Percentiles rank a stretch among this genome's conserved stretches.
phyloP scores from a whole-genome alignment of 2,797 vertebrate species.

The Taenioides sp. region DNA sequence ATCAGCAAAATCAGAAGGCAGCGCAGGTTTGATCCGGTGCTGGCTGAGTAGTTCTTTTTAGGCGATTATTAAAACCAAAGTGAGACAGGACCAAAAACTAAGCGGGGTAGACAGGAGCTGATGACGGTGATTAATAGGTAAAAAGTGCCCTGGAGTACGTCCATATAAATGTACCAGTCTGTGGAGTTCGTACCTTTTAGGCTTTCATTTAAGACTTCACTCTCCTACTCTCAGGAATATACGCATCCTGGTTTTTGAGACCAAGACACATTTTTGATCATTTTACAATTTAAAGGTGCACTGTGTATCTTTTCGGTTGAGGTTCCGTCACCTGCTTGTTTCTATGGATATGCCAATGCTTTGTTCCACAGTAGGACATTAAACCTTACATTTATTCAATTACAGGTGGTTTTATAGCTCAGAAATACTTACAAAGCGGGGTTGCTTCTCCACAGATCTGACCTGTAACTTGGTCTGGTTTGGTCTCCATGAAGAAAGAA shows the following conservation, averaged over 20 bases:
- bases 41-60: not conserved
- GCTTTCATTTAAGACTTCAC: conserved; percentile 18
- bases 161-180: conserved; percentile 14
- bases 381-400: no score
- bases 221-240: conserved; percentile 3
- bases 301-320: no score
- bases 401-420: no score
- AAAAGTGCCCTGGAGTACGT: conserved; percentile 21
- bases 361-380: no score
- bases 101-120: conserved; percentile 24
- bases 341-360: no score
- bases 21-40: not conserved
- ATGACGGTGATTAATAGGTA: conserved; percentile 26
- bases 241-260: conserved; percentile 24
- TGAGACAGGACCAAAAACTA: conserved; percentile 3
- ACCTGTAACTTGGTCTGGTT: no score
- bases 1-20: not conserved
- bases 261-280: conserved; percentile 38
- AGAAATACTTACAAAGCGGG: no score
- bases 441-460: no score
- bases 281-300: conserved; percentile 40
- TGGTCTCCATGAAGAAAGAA: no score
- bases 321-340: no score
- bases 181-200: conserved; percentile 14
- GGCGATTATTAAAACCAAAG: not conserved